Conservation (phyloP, 2,888 invertebrate species). For the Perithous albicinctus region DNA sequence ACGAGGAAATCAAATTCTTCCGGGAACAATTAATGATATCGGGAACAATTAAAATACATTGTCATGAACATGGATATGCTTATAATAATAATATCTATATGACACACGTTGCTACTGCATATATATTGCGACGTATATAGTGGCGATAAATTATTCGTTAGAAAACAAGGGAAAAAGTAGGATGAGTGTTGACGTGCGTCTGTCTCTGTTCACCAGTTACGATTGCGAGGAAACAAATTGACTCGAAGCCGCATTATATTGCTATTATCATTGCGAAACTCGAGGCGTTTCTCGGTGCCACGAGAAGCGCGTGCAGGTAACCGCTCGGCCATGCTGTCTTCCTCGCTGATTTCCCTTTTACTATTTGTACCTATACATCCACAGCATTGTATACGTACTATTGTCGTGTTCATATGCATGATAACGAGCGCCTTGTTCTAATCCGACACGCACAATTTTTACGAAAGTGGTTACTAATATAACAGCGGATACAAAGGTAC, state of each 20-base stretch:
- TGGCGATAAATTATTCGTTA: background rate
- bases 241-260: constrained; percentile 34
- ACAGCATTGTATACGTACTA: constrained; percentile 6
- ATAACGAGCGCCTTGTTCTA: constrained; percentile 5
- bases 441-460: background rate
- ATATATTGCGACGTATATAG: background rate
- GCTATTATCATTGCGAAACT: constrained; percentile 59
- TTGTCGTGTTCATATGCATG: background rate
- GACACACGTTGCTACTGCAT: background rate
- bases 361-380: constrained; percentile 34
- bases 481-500: background rate
- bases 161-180: constrained; percentile 4
- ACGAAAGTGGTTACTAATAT: constrained; percentile 12
- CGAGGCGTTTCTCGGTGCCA: constrained; percentile 37
- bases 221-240: constrained; percentile 49
- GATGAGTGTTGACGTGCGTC: constrained; percentile 10
- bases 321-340: constrained; percentile 39
- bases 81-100: background rate
- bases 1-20: too few species aligned
- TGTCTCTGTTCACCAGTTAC: background rate
- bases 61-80: too few species aligned
- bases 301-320: constrained; percentile 57
- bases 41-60: too few species aligned
- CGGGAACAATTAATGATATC: too few species aligned
- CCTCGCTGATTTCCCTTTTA: constrained; percentile 63